A percentile compares a stretch with the other conserved stretches of the same genome.
These are phyloP conservation scores for Nephotettix cincticeps DNA, from an alignment of 1,140 invertebrate species.

Conservation along the genomic window DNA sequence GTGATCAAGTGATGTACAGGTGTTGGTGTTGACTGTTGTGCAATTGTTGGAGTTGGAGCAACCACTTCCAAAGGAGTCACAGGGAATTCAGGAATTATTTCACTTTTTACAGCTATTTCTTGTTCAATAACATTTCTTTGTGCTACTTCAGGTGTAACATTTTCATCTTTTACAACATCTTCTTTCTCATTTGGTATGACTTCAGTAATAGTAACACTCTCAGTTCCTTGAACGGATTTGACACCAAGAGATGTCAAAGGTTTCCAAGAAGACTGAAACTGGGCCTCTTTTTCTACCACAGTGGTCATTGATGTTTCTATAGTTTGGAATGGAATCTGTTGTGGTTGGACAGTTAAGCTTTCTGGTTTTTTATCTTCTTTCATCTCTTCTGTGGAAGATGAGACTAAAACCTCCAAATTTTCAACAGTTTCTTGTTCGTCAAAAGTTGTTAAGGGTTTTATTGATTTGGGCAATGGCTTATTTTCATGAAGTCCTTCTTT, in stretches of 20 bases:
- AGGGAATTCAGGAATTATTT: constrained; percentile 46
- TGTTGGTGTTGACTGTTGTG: constrained; percentile 46
- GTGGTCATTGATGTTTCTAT: constrained; percentile 45
- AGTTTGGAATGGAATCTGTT: constrained; percentile 37
- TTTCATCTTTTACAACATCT: constrained; percentile 39
- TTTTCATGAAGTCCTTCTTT: constrained; percentile 45
- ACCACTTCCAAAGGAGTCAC: constrained; percentile 45
- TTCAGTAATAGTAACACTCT: constrained; percentile 52
- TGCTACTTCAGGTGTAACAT: constrained; percentile 45
- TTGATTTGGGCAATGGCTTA: constrained; percentile 36
- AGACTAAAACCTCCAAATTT: constrained; percentile 33
- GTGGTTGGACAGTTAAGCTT: constrained; percentile 32
- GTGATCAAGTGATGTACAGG: constrained; percentile 53
- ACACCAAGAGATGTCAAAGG: constrained; percentile 45
- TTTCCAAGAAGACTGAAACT: constrained; percentile 43
- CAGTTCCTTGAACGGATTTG: constrained; percentile 49
- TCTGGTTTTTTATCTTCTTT: constrained; percentile 40
- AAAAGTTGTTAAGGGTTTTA: constrained; percentile 37
- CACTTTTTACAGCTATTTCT: constrained; percentile 48
- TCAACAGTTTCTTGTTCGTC: constrained; percentile 35
- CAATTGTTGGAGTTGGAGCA: constrained; percentile 43
- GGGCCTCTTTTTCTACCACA: constrained; percentile 44
- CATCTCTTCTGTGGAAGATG: constrained; percentile 41
- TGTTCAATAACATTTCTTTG: constrained; percentile 44
- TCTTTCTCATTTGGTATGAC: constrained; percentile 50